Conservation (phyloP, 2,888 invertebrate genomes). For the Hypomecis atomaria region DNA sequence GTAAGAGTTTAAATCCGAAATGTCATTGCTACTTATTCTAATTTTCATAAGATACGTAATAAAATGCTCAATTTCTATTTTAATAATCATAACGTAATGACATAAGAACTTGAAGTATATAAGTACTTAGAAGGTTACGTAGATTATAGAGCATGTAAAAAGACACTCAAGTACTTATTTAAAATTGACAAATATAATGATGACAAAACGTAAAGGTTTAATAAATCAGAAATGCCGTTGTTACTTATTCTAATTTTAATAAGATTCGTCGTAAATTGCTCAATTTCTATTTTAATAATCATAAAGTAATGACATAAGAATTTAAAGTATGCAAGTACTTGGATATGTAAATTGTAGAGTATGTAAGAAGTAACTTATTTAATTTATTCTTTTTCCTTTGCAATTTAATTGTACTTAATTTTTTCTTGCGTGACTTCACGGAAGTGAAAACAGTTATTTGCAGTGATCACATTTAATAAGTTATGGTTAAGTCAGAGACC, state of each 20-base stretch:
- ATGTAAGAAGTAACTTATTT: background rate
- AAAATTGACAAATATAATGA: no score
- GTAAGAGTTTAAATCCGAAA: background rate
- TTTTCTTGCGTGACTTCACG: no score
- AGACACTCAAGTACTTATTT: background rate
- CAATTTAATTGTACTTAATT: background rate
- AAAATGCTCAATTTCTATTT: background rate
- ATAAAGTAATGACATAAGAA: constrained; percentile 2
- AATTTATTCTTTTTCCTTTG: background rate
- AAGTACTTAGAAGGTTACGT: background rate
- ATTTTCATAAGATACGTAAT: background rate
- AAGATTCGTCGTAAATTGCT: background rate
- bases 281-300: background rate
- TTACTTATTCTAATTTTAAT: no score
- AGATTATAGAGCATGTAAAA: background rate
- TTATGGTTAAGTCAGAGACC: no score
- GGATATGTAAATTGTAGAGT: background rate
- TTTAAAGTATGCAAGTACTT: background rate
- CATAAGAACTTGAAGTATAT: background rate
- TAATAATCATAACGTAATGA: background rate
- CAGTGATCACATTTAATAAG: no score
- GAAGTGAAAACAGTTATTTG: no score
- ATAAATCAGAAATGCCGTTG: background rate
- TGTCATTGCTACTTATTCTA: background rate
- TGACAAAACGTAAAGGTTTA: no score